Percentiles rank a stretch among this genome's conserved stretches.
phyloP scores from a whole-genome alignment of 1,140 invertebrate species.

The Dolichoris vasculosae region DNA sequence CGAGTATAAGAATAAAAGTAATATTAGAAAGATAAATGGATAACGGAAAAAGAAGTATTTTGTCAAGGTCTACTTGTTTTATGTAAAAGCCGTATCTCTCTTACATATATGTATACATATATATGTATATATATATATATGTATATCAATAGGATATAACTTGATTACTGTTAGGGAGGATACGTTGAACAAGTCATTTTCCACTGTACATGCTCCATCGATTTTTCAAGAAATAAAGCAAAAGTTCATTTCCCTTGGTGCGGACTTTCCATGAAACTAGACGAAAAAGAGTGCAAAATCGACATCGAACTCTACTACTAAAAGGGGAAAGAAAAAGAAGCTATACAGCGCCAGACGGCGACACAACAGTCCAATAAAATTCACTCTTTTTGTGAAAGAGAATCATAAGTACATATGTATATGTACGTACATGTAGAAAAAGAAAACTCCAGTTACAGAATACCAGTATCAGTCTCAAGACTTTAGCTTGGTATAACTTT shows the following conservation, averaged over 20 bases:
- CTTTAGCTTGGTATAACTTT: neutral
- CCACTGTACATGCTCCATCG: neutral
- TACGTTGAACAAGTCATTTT: neutral
- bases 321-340: neutral
- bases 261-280: conserved; percentile 1
- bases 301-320: neutral
- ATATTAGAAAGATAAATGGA: neutral
- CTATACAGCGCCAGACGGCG: neutral
- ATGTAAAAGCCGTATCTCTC: neutral
- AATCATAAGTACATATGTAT: neutral
- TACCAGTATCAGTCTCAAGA: neutral
- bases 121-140: too few relatives aligned
- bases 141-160: neutral
- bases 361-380: conserved; percentile 12
- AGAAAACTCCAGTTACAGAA: neutral
- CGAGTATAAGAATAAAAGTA: neutral
- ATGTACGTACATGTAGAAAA: neutral
- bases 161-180: neutral
- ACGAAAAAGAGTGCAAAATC: neutral
- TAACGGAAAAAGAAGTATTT: neutral
- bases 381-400: neutral
- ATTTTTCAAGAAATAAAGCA: conserved; percentile 24
- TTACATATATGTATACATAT: too few relatives aligned
- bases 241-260: conserved; percentile 27
- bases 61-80: neutral